These are phyloP conservation scores for Brachionichthys hirsutus DNA, from an alignment of 2,113 vertebrate genomes.

Conservation along the genomic window DNA sequence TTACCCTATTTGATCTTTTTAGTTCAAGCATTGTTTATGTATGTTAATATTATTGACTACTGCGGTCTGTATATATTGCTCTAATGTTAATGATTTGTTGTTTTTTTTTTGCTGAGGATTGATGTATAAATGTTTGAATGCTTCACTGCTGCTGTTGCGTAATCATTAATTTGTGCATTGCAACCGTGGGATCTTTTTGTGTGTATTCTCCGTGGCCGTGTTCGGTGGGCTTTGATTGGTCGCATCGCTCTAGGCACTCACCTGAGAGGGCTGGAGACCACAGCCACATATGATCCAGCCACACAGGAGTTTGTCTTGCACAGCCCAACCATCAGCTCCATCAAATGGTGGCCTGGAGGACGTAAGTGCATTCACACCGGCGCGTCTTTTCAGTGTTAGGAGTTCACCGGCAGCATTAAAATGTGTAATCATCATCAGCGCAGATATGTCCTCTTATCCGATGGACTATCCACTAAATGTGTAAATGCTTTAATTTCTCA, in stretches of 20 bases:
- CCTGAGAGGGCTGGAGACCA: constrained; percentile 93
- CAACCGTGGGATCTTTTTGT: background rate
- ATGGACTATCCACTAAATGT: too few species aligned
- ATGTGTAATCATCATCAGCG: too few species aligned
- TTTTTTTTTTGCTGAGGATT: background rate
- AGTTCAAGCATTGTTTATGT: background rate
- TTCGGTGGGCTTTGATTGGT: constrained; percentile 11
- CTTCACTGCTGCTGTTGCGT: background rate
- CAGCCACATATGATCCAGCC: constrained; percentile 90
- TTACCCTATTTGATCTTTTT: background rate
- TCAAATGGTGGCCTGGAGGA: constrained; percentile 99
- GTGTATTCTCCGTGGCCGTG: constrained; percentile 10
- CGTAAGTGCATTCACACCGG: constrained; percentile 79
- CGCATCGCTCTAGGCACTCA: constrained; percentile 84
- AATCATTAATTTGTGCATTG: too few species aligned
- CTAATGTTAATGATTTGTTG: background rate
- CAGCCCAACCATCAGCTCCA: constrained; percentile 94
- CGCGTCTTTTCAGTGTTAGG: background rate
- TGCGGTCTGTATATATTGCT: too few species aligned
- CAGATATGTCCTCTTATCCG: too few species aligned
- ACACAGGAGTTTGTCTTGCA: constrained; percentile 96
- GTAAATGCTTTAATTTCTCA: background rate
- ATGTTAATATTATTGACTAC: too few species aligned
- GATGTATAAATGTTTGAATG: background rate
- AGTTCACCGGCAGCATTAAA: background rate